Evolutionary conservation across 2,113 vertebrate species (phyloP), one percentile per base, ranked within the genome.

Genomic region (Abramis brama): DNA sequence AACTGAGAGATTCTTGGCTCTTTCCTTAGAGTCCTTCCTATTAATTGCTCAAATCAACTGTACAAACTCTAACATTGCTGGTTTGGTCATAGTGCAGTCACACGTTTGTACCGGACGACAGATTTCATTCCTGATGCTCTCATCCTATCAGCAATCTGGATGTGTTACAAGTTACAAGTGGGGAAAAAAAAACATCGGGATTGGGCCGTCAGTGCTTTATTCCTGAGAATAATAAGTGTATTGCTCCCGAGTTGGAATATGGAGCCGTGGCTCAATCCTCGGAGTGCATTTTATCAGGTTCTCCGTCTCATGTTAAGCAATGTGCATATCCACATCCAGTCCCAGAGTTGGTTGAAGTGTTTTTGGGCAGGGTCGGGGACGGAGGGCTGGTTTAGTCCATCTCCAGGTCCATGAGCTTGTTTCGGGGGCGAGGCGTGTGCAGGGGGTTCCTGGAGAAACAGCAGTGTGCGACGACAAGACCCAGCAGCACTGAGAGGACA

Each of bases 371-470:
- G 71, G 25, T 86, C 70, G 81, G 62, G 70, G 80, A 86, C 19
- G 6, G 71, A 17, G 59, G 21, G 10, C 19, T 13, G 66, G 57
- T 33, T 99, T 93, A 99, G 94, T 99, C 98, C 96, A 98, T 97
- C 92, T 98, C 97, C 95, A 98, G 94, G 5, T 97, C 96, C 94
- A 99, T 97, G 13, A 99, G 96, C 78, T 97, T 95, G 90, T 95
- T 97, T 43, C 95, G 90, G 87, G 97, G 39, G 94, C 93, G 2
- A 57, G 97, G 93, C 0, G 96, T 96, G 93, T 96, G 96, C 1
- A 95, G 89, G 15, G 94, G 94, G 92, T 97, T 97, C 90, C 96
- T 96, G 88, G 97, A 89, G 30, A 89, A 97, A 90, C 97, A 98
- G 94, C 96, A 98, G 57, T 95, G 96, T 55, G 97, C 96, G 85